phyloP scores from a whole-genome alignment of 2,888 invertebrate genomes.

The Himalopsyche anomala region DNA sequence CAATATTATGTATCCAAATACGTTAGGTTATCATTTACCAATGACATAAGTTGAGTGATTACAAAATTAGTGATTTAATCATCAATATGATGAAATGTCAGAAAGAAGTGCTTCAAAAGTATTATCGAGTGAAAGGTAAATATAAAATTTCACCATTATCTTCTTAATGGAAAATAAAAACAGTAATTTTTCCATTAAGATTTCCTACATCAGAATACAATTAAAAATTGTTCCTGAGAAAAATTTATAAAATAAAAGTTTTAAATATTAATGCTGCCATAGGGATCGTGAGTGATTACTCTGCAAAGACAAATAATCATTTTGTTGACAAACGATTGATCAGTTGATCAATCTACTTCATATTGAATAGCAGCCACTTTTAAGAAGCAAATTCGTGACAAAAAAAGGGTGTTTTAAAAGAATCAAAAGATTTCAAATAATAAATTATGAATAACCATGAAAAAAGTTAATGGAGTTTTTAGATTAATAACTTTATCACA shows the following conservation, averaged over 20 bases:
- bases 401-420: not conserved
- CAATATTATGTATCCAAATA: no score
- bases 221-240: not conserved
- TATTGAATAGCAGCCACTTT: not conserved
- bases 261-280: conserved; percentile 3
- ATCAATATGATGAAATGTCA: no score
- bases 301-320: not conserved
- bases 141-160: no score
- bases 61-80: no score
- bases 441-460: conserved; percentile 1
- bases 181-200: no score
- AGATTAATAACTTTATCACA: conserved; percentile 5
- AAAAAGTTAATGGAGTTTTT: not conserved
- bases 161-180: no score
- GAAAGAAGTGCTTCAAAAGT: no score
- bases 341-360: not conserved
- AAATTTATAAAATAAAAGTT: not conserved
- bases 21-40: no score
- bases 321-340: not conserved
- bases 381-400: not conserved
- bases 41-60: no score
- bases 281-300: not conserved
- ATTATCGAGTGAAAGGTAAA: no score
- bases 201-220: not conserved
- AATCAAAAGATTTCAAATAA: conserved; percentile 9